Percentiles rank a stretch among this genome's conserved stretches.
Evolutionary conservation across 1,140 invertebrate genomes (phyloP).

Genomic region (Drosophila hydei): DNA sequence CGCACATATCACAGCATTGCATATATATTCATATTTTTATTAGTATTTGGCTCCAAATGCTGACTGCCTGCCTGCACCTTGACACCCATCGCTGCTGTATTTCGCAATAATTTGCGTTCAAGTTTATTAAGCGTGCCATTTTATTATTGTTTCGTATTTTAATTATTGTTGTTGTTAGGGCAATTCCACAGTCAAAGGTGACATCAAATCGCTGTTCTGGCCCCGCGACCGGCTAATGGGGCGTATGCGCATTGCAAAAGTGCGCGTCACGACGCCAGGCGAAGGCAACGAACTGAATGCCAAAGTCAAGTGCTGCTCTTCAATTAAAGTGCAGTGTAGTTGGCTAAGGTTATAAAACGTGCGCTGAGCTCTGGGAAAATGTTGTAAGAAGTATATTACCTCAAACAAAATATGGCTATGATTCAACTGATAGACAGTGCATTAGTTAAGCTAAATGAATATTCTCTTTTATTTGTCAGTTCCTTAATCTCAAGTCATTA

Average conservation of each 20-base stretch:
- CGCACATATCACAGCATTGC: constrained; percentile 8
- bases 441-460: background rate
- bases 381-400: background rate
- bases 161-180: constrained; percentile 10
- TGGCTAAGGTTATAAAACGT: background rate
- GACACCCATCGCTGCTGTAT: constrained; percentile 63
- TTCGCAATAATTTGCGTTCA: constrained; percentile 55
- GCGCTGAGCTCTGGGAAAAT: background rate
- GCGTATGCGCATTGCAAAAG: constrained; percentile 58
- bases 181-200: constrained; percentile 36
- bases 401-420: too few relatives aligned
- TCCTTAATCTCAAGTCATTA: background rate
- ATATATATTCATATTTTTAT: constrained; percentile 17
- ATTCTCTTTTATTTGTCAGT: background rate
- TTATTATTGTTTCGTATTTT: constrained; percentile 3
- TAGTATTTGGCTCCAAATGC: constrained; percentile 18
- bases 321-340: constrained; percentile 22
- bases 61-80: constrained; percentile 56
- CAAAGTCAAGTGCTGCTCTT: constrained; percentile 34
- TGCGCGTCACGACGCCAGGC: constrained; percentile 57
- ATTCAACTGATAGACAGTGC: background rate
- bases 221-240: constrained; percentile 37
- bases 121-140: constrained; percentile 26
- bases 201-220: constrained; percentile 35
- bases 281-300: constrained; percentile 23